Evolutionary conservation across 2,797 vertebrate genomes (phyloP).

Genomic region (Xyrichtys novacula): DNA sequence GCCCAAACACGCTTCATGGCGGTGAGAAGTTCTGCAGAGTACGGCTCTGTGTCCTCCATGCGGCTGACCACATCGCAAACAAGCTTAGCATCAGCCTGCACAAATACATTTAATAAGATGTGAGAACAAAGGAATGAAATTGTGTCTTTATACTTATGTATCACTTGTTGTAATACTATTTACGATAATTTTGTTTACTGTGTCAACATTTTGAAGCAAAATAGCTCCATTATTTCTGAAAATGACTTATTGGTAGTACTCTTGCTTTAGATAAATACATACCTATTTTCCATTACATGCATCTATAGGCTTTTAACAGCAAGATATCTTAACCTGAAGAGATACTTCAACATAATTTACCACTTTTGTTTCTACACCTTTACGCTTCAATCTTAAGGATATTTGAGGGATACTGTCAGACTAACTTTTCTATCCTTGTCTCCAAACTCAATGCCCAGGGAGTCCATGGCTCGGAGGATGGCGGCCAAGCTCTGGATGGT

Average conservation of each 20-base stretch:
- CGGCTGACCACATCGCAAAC: constrained; percentile 95
- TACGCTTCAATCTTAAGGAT: background rate
- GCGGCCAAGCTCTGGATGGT: constrained; percentile 97
- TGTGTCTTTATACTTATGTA: constrained; percentile 10
- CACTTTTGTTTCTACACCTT: background rate
- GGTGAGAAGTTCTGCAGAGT: constrained; percentile 93
- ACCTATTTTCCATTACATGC: too few relatives aligned
- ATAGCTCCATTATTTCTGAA: too few relatives aligned
- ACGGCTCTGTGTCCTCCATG: constrained; percentile 99
- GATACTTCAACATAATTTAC: background rate
- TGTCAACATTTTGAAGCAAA: background rate
- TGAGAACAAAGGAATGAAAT: background rate
- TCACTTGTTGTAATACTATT: background rate
- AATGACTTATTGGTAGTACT: too few relatives aligned
- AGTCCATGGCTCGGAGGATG: constrained; percentile 97
- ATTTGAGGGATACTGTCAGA: constrained; percentile 39
- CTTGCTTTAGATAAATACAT: too few relatives aligned
- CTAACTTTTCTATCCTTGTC: constrained; percentile 94
- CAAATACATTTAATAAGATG: constrained; percentile 25
- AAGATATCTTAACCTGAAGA: background rate
- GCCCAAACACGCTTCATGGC: constrained; percentile 96
- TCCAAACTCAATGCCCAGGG: constrained; percentile 94
- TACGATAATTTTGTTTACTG: too few relatives aligned
- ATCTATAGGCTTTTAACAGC: too few relatives aligned
- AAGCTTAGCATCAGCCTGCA: constrained; percentile 94